These are phyloP conservation scores for Psammodynastes pulverulentus DNA, from an alignment of 2,113 vertebrate genomes.

Conservation along the genomic window DNA sequence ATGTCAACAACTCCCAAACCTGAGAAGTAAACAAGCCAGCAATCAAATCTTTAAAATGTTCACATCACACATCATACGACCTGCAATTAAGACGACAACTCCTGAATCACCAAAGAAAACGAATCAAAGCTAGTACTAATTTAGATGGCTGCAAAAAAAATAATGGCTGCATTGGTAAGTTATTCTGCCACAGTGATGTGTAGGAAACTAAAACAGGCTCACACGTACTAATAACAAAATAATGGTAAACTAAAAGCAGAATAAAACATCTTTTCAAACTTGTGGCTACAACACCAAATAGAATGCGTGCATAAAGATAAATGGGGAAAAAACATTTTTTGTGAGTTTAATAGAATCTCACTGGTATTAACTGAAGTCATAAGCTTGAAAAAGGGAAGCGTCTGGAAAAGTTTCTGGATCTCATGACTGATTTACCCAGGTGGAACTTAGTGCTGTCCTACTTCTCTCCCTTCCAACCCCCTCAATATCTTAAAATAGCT, in stretches of 20 bases:
- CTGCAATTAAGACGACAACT: background rate
- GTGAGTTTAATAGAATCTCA: background rate
- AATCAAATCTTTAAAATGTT: constrained; percentile 11
- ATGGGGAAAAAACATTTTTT: background rate
- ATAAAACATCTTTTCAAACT: background rate
- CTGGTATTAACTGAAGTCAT: background rate
- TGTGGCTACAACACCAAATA: background rate
- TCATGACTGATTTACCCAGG: background rate
- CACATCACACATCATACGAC: constrained; percentile 4
- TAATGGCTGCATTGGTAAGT: background rate
- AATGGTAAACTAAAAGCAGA: background rate
- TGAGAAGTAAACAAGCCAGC: constrained; percentile 9
- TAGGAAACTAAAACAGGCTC: background rate
- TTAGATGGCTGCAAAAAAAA: background rate
- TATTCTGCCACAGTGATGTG: background rate
- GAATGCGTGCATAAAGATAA: background rate
- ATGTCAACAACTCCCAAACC: background rate
- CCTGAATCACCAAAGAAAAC: constrained; percentile 6
- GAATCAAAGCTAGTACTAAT: constrained; percentile 8
- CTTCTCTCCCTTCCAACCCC: background rate
- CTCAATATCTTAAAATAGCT: background rate
- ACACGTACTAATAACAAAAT: background rate
- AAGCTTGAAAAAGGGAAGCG: background rate
- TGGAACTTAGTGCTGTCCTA: background rate
- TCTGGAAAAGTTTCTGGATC: background rate